These are phyloP conservation scores for Phrynosoma platyrhinos DNA, from an alignment of 2,113 vertebrate genomes.

Conservation along the genomic window DNA sequence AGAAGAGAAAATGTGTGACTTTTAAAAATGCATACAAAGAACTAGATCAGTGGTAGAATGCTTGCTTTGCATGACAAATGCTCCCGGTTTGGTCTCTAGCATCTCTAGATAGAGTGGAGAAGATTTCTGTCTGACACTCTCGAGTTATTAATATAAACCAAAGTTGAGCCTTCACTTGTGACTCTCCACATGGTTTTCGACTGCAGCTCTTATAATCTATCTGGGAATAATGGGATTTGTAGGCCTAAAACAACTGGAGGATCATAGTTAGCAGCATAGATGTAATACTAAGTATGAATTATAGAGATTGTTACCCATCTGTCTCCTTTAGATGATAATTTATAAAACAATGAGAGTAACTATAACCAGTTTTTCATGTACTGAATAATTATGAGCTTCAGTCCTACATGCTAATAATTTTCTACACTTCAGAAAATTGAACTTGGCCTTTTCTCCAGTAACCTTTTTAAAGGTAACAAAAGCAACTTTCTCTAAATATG, in stretches of 20 bases:
- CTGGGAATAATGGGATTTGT: too few species aligned
- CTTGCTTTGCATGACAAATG: neutral
- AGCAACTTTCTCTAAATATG: neutral
- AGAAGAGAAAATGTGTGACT: too few species aligned
- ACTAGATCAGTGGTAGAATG: neutral
- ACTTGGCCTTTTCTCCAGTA: neutral
- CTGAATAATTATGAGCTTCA: neutral
- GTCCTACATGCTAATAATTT: neutral
- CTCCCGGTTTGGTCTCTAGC: neutral
- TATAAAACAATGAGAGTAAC: neutral
- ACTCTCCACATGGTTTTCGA: too few species aligned
- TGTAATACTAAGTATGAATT: too few species aligned
- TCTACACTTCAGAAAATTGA: neutral
- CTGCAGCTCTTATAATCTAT: too few species aligned
- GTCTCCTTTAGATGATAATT: neutral
- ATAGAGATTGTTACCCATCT: too few species aligned
- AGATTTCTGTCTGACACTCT: neutral
- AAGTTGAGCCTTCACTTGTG: too few species aligned
- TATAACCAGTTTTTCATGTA: neutral
- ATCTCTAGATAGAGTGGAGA: neutral
- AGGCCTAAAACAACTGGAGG: too few species aligned
- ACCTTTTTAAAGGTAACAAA: neutral
- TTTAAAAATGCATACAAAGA: neutral
- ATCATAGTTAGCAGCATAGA: too few species aligned
- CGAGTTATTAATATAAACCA: neutral